Evolutionary conservation across 2,797 vertebrate species (phyloP), one percentile per base, ranked within the genome.

Genomic region (Thamnophis elegans): DNA sequence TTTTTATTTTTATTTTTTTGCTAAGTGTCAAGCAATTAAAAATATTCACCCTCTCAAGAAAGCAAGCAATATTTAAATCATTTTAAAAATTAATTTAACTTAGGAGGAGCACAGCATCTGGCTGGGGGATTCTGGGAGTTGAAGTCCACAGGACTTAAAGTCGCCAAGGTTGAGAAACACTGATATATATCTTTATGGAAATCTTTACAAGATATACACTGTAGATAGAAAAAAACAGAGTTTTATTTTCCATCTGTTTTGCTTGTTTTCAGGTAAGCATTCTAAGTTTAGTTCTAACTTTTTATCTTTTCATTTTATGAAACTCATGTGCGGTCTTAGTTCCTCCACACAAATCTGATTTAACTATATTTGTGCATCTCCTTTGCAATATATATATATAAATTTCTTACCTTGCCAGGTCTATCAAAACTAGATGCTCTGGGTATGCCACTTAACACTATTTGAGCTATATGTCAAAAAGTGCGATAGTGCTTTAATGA

Each of bases 401-500:
- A n/a, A 93, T 92, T 92, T 90, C 94, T 78, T 94, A 53, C 92
- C 86, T 90, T 94, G 91, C 95, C 59, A 54, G 89, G 87, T 88
- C 94, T 95, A 93, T 90, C 92, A 65, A 90, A 95, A 95, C 95
- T 65, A 92, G 94, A 90, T 94, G 90, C 95, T 25, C 92, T 93
- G 91, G 94, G 94, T 94, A 94, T 92, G 95, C 96, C 93, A 92
- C 93, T 96, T 96, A 94, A 93, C 95, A 94, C 94, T 94, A 96
- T 96, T 96, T 94, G 94, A 93, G 95, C 94, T 94, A 97, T 97
- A 95, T 93, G 96, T 97, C 97, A 94, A n/a, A 95, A 93, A 86
- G 96, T n/a, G 94, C 96, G 95, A 96, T 94, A 97, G 96, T 94
- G 94, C 96, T 96, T 95, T 97, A 96, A 97, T 28, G 88, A 97